Evolutionary conservation across 2,888 invertebrate genomes (phyloP).

Genomic region (Lapara coniferarum): DNA sequence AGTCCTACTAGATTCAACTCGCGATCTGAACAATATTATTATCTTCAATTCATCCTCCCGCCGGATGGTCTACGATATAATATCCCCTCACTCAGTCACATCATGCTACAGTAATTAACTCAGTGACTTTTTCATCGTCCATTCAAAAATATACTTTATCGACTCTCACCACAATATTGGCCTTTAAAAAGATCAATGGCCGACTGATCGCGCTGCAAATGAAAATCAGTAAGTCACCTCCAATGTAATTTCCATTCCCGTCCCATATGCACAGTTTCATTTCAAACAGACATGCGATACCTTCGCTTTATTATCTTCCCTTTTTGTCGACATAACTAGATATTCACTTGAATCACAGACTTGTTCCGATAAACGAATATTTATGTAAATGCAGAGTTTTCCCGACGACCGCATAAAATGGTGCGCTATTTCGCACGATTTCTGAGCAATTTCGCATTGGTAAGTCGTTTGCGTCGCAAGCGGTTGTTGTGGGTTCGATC

Average conservation of each 20-base stretch:
- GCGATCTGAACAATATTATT: too few species aligned
- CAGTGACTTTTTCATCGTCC: too few species aligned
- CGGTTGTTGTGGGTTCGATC: conserved; percentile 27
- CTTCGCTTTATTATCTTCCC: conserved; percentile 52
- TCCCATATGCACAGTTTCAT: conserved; percentile 38
- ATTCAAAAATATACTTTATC: too few species aligned
- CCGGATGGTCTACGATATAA: too few species aligned
- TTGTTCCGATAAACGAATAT: conserved; percentile 72
- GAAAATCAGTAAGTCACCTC: background rate
- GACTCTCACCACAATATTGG: too few species aligned
- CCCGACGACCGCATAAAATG: conserved; percentile 56
- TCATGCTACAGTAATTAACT: too few species aligned
- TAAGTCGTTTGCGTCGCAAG: conserved; percentile 29
- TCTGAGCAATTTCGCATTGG: conserved; percentile 56
- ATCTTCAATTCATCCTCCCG: too few species aligned
- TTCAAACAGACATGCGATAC: conserved; percentile 43
- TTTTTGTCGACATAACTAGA: conserved; percentile 54
- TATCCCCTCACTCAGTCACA: too few species aligned
- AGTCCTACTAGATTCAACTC: too few species aligned
- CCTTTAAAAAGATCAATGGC: background rate
- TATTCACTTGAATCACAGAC: conserved; percentile 63
- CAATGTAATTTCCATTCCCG: background rate
- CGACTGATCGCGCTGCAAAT: background rate
- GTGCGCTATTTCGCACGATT: conserved; percentile 53
- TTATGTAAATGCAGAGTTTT: conserved; percentile 68